Conservation (phyloP, 2,113 vertebrate genomes). For the Chaetorhynchus papuensis region DNA sequence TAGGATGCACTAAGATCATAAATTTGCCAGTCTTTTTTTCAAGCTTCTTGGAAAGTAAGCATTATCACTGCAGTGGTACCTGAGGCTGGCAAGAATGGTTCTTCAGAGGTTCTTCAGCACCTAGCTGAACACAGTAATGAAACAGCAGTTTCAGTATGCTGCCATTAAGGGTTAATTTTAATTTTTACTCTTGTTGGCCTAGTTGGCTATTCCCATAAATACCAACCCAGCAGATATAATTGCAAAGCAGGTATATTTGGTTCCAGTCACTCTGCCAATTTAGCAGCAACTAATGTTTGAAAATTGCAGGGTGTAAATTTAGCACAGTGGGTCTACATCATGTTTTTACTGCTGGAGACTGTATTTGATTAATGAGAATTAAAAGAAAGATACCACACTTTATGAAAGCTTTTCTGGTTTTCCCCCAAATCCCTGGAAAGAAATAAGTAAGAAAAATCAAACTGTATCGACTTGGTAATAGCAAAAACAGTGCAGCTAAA, state of each 20-base stretch:
- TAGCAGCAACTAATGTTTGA: constrained; percentile 11
- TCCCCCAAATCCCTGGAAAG: background rate
- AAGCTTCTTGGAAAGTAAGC: background rate
- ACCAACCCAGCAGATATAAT: constrained; percentile 37
- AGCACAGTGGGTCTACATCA: constrained; percentile 36
- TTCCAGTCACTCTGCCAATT: constrained; percentile 11
- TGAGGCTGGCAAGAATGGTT: background rate
- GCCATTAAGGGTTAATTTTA: constrained; percentile 26
- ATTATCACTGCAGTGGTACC: background rate
- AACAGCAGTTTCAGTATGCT: background rate
- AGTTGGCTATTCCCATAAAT: constrained; percentile 33
- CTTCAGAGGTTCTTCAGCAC: background rate
- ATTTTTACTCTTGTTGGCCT: constrained; percentile 13
- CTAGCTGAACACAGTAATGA: background rate
- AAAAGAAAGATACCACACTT: background rate
- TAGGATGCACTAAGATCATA: background rate
- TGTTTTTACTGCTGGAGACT: constrained; percentile 3
- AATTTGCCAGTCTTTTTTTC: background rate
- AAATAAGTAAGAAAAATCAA: background rate
- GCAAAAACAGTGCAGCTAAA: background rate
- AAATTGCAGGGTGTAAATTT: constrained; percentile 72
- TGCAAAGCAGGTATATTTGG: constrained; percentile 59
- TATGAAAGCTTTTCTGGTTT: background rate
- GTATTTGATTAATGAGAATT: constrained; percentile 38
- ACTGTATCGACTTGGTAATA: background rate